These are phyloP conservation scores for Auanema sp. DNA, from an alignment of 2,888 invertebrate species.

Conservation along the genomic window DNA sequence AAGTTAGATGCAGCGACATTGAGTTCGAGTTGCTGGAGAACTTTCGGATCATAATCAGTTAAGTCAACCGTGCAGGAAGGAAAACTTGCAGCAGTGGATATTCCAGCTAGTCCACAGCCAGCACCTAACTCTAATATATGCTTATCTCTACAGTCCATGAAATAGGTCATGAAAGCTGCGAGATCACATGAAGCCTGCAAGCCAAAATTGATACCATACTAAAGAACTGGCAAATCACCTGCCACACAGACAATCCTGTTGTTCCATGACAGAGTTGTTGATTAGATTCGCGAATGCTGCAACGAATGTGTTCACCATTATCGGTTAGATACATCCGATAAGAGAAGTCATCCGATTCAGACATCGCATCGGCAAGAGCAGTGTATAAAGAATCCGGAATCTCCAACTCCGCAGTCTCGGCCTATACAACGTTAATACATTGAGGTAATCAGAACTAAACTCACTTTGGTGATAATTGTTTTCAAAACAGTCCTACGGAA, in stretches of 20 bases:
- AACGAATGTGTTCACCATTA: slow-evolving; percentile 14
- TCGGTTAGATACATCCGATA: slow-evolving; percentile 25
- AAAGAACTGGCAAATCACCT: no score
- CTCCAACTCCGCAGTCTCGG: slow-evolving; percentile 4
- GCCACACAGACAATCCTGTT: slow-evolving; percentile 56
- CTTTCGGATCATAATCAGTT: slow-evolving; percentile 49
- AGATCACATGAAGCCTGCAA: slow-evolving; percentile 37
- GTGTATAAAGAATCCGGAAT: slow-evolving; percentile 28
- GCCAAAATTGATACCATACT: background rate
- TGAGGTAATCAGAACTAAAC: background rate
- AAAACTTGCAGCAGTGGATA: slow-evolving; percentile 21
- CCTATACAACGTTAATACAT: background rate
- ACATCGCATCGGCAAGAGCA: slow-evolving; percentile 23
- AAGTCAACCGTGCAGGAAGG: slow-evolving; percentile 24
- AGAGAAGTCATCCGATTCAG: slow-evolving; percentile 17
- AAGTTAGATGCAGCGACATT: slow-evolving; percentile 30
- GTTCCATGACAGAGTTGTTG: slow-evolving; percentile 54
- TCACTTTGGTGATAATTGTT: slow-evolving; percentile 18
- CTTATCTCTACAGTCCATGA: slow-evolving; percentile 20
- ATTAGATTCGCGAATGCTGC: slow-evolving; percentile 38
- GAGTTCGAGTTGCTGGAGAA: slow-evolving; percentile 38
- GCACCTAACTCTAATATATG: slow-evolving; percentile 51
- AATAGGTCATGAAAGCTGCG: slow-evolving; percentile 23
- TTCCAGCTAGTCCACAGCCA: slow-evolving; percentile 52
- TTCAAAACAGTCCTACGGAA: slow-evolving; percentile 28